These are phyloP conservation scores for Ciconia maguari DNA, from an alignment of 2,113 vertebrate genomes.

Conservation along the genomic window DNA sequence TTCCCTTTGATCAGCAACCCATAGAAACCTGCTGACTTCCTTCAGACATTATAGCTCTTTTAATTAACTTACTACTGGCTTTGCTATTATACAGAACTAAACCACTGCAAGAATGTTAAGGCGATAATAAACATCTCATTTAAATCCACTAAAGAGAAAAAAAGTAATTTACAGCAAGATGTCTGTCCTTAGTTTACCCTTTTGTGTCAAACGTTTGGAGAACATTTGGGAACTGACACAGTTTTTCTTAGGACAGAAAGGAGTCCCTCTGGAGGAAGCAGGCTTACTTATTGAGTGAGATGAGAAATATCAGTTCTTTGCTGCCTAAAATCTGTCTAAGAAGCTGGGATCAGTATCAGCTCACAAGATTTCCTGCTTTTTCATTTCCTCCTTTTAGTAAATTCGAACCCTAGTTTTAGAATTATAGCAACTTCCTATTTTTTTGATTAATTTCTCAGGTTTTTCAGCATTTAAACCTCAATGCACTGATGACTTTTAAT, in stretches of 20 bases:
- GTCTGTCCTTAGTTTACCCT: conserved; percentile 48
- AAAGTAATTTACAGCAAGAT: conserved; percentile 41
- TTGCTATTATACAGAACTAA: conserved; percentile 65
- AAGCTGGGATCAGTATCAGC: neutral
- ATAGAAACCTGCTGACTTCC: conserved; percentile 68
- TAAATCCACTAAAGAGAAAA: conserved; percentile 48
- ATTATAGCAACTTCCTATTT: neutral
- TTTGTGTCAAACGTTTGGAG: conserved; percentile 27
- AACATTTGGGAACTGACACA: conserved; percentile 43
- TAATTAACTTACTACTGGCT: conserved; percentile 73
- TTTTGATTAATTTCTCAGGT: neutral
- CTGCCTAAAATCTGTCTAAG: neutral
- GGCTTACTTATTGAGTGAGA: neutral
- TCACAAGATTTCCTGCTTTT: neutral
- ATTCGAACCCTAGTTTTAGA: neutral
- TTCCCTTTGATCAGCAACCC: conserved; percentile 62
- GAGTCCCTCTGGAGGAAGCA: neutral
- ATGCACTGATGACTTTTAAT: neutral
- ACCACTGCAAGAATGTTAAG: conserved; percentile 53
- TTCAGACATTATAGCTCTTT: conserved; percentile 64
- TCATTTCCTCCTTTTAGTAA: neutral
- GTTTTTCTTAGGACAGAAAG: conserved; percentile 25
- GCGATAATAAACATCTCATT: conserved; percentile 57
- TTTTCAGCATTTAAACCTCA: neutral
- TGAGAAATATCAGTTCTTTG: conserved; percentile 8